Evolutionary conservation across 1,140 invertebrate genomes (phyloP).

Genomic region (Globodera rostochiensis): DNA sequence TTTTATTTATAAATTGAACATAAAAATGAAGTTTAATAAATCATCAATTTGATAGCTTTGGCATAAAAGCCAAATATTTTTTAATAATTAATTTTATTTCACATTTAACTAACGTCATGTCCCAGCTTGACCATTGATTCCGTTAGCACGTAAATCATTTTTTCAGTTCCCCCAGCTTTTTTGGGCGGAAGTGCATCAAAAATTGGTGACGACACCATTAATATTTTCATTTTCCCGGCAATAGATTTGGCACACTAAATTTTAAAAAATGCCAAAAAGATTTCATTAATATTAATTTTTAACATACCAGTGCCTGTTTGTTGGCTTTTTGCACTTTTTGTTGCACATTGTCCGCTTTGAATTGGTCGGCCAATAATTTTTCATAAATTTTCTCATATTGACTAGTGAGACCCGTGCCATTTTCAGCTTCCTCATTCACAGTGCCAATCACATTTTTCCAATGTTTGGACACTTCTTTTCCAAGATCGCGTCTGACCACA

Average conservation of each 20-base stretch:
- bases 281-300: neutral
- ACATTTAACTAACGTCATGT: constrained; percentile 14
- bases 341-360: neutral
- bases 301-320: neutral
- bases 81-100: neutral
- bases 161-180: constrained; percentile 32
- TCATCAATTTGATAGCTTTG: neutral
- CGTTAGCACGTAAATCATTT: constrained; percentile 19
- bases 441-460: neutral
- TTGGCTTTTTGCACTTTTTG: neutral
- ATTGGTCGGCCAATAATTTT: neutral
- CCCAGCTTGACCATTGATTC: constrained; percentile 28
- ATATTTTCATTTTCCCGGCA: neutral
- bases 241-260: neutral
- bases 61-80: neutral
- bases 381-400: neutral
- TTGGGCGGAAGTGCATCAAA: constrained; percentile 34
- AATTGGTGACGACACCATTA: constrained; percentile 49
- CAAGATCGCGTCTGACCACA: neutral
- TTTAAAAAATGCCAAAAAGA: neutral
- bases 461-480: neutral
- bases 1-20: too few species aligned
- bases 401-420: neutral
- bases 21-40: neutral
- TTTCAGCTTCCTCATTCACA: neutral